A percentile compares a stretch with the other conserved stretches of the same genome.
Conservation (phyloP, 2,888 invertebrate species). For the Eupithecia abbreviata region DNA sequence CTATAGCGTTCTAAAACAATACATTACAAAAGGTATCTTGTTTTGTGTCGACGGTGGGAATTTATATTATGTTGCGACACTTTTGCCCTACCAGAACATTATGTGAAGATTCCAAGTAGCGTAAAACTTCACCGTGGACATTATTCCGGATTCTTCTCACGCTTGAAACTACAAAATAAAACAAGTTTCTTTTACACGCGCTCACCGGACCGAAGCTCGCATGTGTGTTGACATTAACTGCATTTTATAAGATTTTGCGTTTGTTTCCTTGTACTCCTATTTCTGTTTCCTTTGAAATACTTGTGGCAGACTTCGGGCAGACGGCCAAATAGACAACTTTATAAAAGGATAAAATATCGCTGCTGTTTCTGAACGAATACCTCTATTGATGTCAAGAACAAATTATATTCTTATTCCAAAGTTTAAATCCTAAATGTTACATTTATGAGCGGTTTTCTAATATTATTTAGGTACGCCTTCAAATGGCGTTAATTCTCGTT, state of each 20-base stretch:
- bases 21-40: constrained; percentile 48
- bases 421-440: constrained; percentile 18
- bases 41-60: constrained; percentile 30
- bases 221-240: constrained; percentile 77
- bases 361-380: constrained; percentile 63
- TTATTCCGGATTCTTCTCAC: constrained; percentile 60
- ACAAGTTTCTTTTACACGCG: constrained; percentile 61
- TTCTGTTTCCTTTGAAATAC: constrained; percentile 71
- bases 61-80: constrained; percentile 40
- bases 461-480: background rate
- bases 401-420: constrained; percentile 46
- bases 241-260: constrained; percentile 77
- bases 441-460: background rate
- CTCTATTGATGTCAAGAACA: constrained; percentile 55
- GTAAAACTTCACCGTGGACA: constrained; percentile 58
- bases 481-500: background rate
- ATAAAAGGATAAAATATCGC: constrained; percentile 69
- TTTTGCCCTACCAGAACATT: constrained; percentile 38
- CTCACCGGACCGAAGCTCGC: constrained; percentile 60
- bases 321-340: constrained; percentile 75
- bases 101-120: constrained; percentile 52
- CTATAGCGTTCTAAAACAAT: constrained; percentile 56
- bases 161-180: constrained; percentile 66
- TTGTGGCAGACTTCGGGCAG: constrained; percentile 69
- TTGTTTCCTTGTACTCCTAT: constrained; percentile 70